Percentiles rank a stretch among this genome's conserved stretches.
phyloP scores from a whole-genome alignment of 2,113 vertebrate species.

The Cyprinodon tularosa region DNA sequence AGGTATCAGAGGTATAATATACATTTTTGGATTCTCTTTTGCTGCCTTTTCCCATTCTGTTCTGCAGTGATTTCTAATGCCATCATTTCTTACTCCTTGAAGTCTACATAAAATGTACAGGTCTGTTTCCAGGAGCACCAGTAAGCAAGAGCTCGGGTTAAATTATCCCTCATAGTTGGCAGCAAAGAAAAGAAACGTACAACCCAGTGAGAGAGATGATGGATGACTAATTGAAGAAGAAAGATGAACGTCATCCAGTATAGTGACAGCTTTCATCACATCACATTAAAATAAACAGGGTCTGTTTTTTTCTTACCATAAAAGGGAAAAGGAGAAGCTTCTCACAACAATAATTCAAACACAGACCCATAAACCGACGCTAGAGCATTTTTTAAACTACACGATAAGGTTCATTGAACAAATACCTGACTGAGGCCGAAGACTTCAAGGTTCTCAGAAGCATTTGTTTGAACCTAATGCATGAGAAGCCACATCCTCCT shows the following conservation, averaged over 20 bases:
- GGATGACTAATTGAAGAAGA: slow-evolving; percentile 67
- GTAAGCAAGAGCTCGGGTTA: slow-evolving; percentile 7
- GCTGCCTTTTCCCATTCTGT: background rate
- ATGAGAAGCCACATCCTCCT: slow-evolving; percentile 8
- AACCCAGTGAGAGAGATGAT: slow-evolving; percentile 50
- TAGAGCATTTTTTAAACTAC: background rate
- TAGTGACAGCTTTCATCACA: slow-evolving; percentile 41
- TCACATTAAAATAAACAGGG: slow-evolving; percentile 23
- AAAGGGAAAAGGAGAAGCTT: background rate
- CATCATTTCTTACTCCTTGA: background rate
- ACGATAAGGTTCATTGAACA: background rate
- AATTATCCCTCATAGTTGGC: slow-evolving; percentile 29
- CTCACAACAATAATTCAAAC: background rate
- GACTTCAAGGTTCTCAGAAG: slow-evolving; percentile 3
- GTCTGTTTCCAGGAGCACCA: background rate
- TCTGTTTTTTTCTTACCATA: slow-evolving; percentile 10
- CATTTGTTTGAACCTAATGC: background rate
- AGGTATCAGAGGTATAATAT: background rate
- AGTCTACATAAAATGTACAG: slow-evolving; percentile 14
- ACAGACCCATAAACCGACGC: background rate
- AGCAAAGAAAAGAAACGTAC: slow-evolving; percentile 25
- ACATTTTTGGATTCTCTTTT: background rate
- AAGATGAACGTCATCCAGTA: slow-evolving; percentile 51
- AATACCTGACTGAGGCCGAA: background rate
- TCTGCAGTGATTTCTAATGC: slow-evolving; percentile 1